Evolutionary conservation across 2,113 vertebrate species (phyloP).

Genomic region (Acrocephalus kingi): DNA sequence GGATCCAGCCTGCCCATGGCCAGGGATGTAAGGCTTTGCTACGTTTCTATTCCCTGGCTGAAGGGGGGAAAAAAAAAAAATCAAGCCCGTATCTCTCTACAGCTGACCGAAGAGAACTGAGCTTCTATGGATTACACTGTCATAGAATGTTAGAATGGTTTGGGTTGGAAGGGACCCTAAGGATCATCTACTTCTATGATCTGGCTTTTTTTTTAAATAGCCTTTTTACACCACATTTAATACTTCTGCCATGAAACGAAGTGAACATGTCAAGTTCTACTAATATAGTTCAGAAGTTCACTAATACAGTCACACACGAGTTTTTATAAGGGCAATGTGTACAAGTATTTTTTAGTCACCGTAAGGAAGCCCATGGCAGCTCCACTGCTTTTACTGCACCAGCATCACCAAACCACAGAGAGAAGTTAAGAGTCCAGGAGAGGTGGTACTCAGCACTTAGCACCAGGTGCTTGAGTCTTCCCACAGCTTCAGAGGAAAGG

Average conservation of each 20-base stretch:
- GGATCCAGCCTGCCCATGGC: background rate
- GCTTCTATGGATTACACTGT: background rate
- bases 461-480: background rate
- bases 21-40: background rate
- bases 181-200: background rate
- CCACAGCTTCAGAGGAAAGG: background rate
- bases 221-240: background rate
- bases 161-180: background rate
- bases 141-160: background rate
- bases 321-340: constrained; percentile 15
- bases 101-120: background rate
- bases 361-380: background rate
- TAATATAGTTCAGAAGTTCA: background rate
- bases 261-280: background rate
- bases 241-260: background rate
- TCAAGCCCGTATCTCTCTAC: rapidly evolving
- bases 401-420: background rate
- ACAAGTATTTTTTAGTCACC: background rate
- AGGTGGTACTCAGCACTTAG: background rate
- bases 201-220: background rate
- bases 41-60: background rate
- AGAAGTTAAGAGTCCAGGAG: background rate
- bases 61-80: background rate
- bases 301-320: background rate
- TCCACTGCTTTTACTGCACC: background rate